Base-by-base conservation (phyloP, 2,113 vertebrate species). In the Brevimyrus niger region DNA sequence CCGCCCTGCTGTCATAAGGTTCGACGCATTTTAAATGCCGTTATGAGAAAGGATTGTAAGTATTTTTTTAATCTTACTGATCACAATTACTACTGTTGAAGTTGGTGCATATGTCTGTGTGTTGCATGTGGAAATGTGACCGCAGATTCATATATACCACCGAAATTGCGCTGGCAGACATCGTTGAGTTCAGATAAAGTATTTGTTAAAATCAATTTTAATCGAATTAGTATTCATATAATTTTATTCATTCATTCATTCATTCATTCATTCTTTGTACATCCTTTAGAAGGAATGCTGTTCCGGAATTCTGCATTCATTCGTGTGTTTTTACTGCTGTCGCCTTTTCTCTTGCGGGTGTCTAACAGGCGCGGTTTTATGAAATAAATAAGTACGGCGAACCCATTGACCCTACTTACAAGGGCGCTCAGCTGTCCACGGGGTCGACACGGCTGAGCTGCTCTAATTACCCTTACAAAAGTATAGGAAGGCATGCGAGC, bases 401-500 rank as follows among this genome's bases (percentile, higher is more conserved):
- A 96, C 94, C 96, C 95, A 93, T 92, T 92, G 94, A 95, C 94
- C 94, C 91, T 83, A 91, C 92, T 92, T 93, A 84, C 93, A 92
- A 94, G 94, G 94, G 90, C 92, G 93, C 90, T 91, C 91, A 94
- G 93, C 94, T 95, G 93, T 91, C 90, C 94, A 93, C 94, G 93
- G 95, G 95, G 95, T 95, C 96, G 95, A 95, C 95, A 85, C 73
- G 89, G 86, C 85, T 88, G 50, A 95, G 94, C 95, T 95, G 95
- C 95, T 95, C 93, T 95, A 95, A 95, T 95, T 94, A 96, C 95
- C 95, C 91, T 86, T 93, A 94, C 95, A 95, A 95, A 94, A 92
- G 91, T 90, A 93, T 89, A 1, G 89, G 94, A 94, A 91, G 93
- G 94, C 94, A 94, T 90, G 92, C 92, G 93, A 48, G 92, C 93